phyloP scores from a whole-genome alignment of 2,888 invertebrate species.

The Bhutanitis thaidina region DNA sequence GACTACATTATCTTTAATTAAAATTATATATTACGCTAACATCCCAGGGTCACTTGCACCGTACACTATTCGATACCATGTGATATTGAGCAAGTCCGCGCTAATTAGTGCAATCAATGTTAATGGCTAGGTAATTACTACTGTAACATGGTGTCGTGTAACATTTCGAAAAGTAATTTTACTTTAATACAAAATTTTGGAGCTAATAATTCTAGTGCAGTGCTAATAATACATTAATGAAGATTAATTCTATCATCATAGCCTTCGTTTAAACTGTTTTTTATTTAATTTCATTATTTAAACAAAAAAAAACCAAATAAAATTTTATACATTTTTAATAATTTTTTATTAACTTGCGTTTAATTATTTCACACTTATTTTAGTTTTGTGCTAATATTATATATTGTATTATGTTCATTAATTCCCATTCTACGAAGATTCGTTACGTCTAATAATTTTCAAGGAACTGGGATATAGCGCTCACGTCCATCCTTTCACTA shows the following conservation, averaged over 20 bases:
- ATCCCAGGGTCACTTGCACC: neutral
- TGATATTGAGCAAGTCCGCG: neutral
- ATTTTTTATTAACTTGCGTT: too few relatives aligned
- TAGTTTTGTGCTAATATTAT: too few relatives aligned
- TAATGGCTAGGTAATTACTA: neutral
- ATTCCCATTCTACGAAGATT: neutral
- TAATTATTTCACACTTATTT: too few relatives aligned
- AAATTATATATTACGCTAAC: neutral
- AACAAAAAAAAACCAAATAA: too few relatives aligned
- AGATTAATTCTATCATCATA: too few relatives aligned
- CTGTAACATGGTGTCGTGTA: neutral
- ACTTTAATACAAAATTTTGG: too few relatives aligned
- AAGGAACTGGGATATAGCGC: slow-evolving; percentile 22
- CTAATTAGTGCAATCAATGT: slow-evolving; percentile 4
- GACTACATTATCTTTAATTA: neutral
- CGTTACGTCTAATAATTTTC: slow-evolving; percentile 27
- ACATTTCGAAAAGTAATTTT: neutral
- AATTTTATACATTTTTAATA: too few relatives aligned
- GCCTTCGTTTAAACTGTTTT: too few relatives aligned
- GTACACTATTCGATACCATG: neutral
- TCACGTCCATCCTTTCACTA: slow-evolving; percentile 41
- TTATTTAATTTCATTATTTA: too few relatives aligned
- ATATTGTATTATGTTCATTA: too few relatives aligned
- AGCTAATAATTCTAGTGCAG: too few relatives aligned
- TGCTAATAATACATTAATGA: too few relatives aligned